Conservation (phyloP, 2,797 vertebrate species). For the Enteromius argenteus region DNA sequence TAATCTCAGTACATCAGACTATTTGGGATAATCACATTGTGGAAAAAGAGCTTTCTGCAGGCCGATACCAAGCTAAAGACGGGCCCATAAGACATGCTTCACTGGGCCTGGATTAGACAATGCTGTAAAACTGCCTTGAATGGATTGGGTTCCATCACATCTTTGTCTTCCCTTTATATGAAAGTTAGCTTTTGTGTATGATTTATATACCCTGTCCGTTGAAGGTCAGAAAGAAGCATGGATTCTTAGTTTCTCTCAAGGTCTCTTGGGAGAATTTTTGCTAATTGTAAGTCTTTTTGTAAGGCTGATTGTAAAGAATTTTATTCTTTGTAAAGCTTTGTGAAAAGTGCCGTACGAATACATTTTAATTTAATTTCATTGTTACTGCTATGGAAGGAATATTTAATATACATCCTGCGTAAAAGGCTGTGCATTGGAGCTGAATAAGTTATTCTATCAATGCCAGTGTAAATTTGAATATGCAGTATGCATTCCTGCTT, state of each 20-base stretch:
- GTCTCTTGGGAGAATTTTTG: background rate
- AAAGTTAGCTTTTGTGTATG: background rate
- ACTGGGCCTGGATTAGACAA: background rate
- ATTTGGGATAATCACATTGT: conserved; percentile 45
- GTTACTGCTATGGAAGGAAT: background rate
- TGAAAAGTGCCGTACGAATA: background rate
- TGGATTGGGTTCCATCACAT: conserved; percentile 23
- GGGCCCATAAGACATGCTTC: conserved; percentile 44
- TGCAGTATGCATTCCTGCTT: background rate
- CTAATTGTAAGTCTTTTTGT: background rate
- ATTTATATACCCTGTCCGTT: background rate
- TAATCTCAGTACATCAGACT: conserved; percentile 39
- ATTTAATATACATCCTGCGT: background rate
- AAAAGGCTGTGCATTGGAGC: background rate
- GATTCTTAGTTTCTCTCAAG: background rate
- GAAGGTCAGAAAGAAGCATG: background rate
- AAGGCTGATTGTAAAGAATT: background rate
- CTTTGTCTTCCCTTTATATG: conserved; percentile 2
- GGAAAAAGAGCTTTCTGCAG: conserved; percentile 44
- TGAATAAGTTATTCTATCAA: background rate
- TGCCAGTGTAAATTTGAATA: background rate
- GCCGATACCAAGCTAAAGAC: conserved; percentile 46
- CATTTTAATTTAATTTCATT: background rate
- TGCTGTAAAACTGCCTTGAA: background rate
- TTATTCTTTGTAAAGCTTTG: background rate